Evolutionary conservation across 2,888 invertebrate genomes (phyloP), one percentile per base, ranked within the genome.

Genomic region (Lochmaea crataegi): DNA sequence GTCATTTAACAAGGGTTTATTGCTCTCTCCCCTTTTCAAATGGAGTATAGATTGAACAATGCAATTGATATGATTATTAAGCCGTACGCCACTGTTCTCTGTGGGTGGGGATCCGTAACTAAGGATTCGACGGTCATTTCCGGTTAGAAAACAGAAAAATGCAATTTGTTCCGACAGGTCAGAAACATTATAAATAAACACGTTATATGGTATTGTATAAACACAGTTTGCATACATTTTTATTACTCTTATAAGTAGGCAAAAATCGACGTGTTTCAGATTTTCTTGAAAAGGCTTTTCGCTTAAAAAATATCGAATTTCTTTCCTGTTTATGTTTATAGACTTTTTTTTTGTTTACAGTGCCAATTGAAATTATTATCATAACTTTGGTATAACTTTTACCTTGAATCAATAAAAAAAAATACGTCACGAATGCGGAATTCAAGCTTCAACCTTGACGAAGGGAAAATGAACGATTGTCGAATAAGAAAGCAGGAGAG

Each of bases 391-490:
- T n/a, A n/a, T 42, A 71, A 48, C 68, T 68, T 73, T 73, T 42
- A 68, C 61, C 63, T 67, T 42, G 72, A 72, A 72, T 74, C 73
- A 72, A 42, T 12, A 16, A 63, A 72, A 72, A 76, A 68, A 71
- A 74, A 71, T n/a, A 22, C 68, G 32, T 73, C 73, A 68, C 68
- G 73, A 72, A 73, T 76, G 74, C 72, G 73, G 73, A 70, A 76
- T 78, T 78, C 74, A 75, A 73, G 76, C 79, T 81, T 83, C 80
- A 81, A 81, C 82, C 78, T 78, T 76, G 75, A 78, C 75, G 70
- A 57, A 56, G 77, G 76, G 84, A 84, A 82, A 81, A 85, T 85
- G 85, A 86, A 83, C 85, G 86, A 85, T 85, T 83, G 81, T 80
- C 81, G 79, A 79, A 80, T 77, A 77, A 78, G 78, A 75, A 73